Percentiles rank a stretch among this genome's conserved stretches.
phyloP scores from a whole-genome alignment of 1,140 invertebrate species.

The Drosophila malerkotliana region DNA sequence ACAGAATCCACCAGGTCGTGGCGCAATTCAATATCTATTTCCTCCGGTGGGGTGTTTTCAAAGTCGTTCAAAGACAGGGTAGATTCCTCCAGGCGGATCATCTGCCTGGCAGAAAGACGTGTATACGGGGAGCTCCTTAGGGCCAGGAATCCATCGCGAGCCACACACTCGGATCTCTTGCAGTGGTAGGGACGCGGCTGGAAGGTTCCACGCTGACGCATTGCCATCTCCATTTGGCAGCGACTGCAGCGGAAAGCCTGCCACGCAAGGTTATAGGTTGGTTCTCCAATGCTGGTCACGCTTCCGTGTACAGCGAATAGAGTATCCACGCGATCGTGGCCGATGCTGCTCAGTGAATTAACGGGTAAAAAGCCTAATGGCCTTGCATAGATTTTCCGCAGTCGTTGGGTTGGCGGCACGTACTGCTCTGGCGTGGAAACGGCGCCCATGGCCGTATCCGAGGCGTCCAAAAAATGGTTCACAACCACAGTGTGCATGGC shows the following conservation, averaged over 20 bases:
- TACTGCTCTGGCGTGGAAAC: constrained; percentile 26
- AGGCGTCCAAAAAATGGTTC: constrained; percentile 40
- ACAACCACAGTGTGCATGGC: constrained; percentile 87
- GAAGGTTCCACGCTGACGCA: constrained; percentile 84
- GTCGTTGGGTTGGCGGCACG: constrained; percentile 21
- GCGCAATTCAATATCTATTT: constrained; percentile 91
- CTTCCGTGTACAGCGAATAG: constrained; percentile 91
- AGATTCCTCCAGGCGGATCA: constrained; percentile 68
- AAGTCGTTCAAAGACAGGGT: constrained; percentile 42
- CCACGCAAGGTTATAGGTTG: constrained; percentile 89
- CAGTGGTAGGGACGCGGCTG: constrained; percentile 61
- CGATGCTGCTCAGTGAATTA: constrained; percentile 43
- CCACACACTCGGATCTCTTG: constrained; percentile 52
- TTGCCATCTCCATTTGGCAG: constrained; percentile 88
- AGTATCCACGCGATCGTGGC: constrained; percentile 83
- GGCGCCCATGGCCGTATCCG: not conserved
- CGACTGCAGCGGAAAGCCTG: constrained; percentile 92
- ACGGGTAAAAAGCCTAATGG: constrained; percentile 49
- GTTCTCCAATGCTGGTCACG: constrained; percentile 92
- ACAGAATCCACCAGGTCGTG: constrained; percentile 94
- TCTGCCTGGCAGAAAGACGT: constrained; percentile 58
- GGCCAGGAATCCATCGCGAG: constrained; percentile 61
- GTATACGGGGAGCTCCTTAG: constrained; percentile 71
- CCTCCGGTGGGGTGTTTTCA: constrained; percentile 24
- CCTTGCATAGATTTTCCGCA: constrained; percentile 63